Base-by-base conservation (phyloP, 2,888 invertebrate genomes). In the Silvanus unidentatus region DNA sequence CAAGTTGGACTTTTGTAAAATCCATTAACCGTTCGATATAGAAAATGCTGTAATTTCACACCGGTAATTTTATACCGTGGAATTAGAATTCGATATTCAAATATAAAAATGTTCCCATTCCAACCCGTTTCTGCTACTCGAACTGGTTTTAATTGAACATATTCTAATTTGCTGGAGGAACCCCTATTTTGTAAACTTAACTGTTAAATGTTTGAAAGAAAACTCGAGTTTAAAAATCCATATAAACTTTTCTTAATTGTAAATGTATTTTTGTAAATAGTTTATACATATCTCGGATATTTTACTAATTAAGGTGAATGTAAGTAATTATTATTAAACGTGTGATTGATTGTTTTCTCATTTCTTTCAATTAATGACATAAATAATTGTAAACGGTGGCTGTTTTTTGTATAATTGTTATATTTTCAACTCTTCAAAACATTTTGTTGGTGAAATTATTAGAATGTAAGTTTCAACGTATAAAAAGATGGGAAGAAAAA, bases 401-500 rank as follows among this genome's bases (percentile, higher is more conserved):
- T 67, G 66, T 67, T 65, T 63, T 57, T 58, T 59, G 53, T 60
- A 57, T 59, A 49, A 56, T 64, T 65, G 63, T 64, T 66, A 60
- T 59, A 48, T 47, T 4, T 32, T 32, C n/a, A 8, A 5, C 22
- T 22, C 22, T 22, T 22, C 22, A 44, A 49, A 50, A 60, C 60
- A 54, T 55, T 60, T 62, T 65, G 60, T 60, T 64, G 57, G 58
- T 59, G 42, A 42, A 49, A 45, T 27, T 47, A 35, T 37, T 35
- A 43, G 13, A 39, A 14, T 27, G 16, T 34, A 41, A 39, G 34
- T 30, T 40, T 40, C 43, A 43, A 12, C 13, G 30, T 30, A 13
- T 12, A 32, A 42, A 45, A 45, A 32, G n/a, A 32, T 5, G 32
- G 11, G 11, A 32, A 32, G 13, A 32, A 32, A 28, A 28, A 28